phyloP scores from a whole-genome alignment of 2,888 invertebrate genomes.

The Bruchidius siliquastri region DNA sequence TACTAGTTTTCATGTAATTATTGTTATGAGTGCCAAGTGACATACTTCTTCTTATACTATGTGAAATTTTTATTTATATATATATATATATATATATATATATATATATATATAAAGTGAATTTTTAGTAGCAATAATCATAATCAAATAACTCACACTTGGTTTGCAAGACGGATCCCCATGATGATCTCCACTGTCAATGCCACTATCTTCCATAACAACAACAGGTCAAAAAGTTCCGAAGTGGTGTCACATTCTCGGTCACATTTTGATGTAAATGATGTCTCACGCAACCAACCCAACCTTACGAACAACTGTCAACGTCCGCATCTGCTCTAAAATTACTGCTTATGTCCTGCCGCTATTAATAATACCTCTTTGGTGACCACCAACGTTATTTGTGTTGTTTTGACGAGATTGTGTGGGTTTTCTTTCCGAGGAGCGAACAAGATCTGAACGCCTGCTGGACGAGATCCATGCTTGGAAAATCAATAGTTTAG shows the following conservation, averaged over 20 bases:
- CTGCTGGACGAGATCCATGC: not conserved
- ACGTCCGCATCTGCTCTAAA: conserved; percentile 4
- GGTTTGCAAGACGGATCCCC: conserved; percentile 39
- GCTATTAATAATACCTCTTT: not conserved
- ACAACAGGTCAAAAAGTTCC: not conserved
- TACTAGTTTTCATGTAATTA: no score
- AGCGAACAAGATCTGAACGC: not conserved
- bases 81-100: no score
- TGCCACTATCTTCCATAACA: conserved; percentile 53
- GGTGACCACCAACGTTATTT: not conserved
- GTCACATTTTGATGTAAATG: not conserved
- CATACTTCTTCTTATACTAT: no score
- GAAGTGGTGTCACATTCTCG: not conserved
- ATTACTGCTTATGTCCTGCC: not conserved
- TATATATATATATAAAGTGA: no score
- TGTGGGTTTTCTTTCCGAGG: not conserved
- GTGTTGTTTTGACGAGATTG: not conserved
- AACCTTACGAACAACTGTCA: not conserved
- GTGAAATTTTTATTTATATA: no score
- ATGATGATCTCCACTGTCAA: conserved; percentile 50
- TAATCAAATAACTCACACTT: conserved; percentile 23
- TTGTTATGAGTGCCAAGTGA: no score
- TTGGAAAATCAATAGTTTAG: not conserved
- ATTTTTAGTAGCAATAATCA: not conserved
- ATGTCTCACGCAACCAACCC: not conserved